Conservation (phyloP, 1,140 invertebrate species). For the Hylaeus anthracinus region DNA sequence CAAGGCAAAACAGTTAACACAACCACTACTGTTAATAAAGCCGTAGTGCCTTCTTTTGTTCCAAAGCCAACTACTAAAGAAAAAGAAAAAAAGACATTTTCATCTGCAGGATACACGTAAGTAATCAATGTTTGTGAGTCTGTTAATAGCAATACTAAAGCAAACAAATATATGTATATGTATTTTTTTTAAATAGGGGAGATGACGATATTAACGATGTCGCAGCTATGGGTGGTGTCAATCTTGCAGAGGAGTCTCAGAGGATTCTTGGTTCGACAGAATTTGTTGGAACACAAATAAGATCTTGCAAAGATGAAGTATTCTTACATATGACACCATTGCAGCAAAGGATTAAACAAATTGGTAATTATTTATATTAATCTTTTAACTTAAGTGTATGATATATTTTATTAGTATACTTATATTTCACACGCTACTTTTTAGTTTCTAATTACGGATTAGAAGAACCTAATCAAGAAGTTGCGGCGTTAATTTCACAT, state of each 20-base stretch:
- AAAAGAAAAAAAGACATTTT: constrained; percentile 85
- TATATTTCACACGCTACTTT: constrained; percentile 38
- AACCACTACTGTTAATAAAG: constrained; percentile 76
- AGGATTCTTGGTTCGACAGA: constrained; percentile 97
- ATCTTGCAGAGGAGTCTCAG: constrained; percentile 97
- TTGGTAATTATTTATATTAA: constrained; percentile 79
- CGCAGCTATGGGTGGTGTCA: constrained; percentile 99
- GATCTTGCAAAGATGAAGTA: constrained; percentile 97
- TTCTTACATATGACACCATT: constrained; percentile 91
- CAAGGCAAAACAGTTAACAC: constrained; percentile 76
- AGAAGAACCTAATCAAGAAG: constrained; percentile 93
- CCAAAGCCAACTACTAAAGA: constrained; percentile 82
- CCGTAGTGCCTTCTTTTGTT: constrained; percentile 79
- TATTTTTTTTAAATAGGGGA: constrained; percentile 80
- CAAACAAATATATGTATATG: neutral
- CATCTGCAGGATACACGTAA: constrained; percentile 81
- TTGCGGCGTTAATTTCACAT: constrained; percentile 95
- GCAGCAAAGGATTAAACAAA: constrained; percentile 89
- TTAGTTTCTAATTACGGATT: constrained; percentile 89
- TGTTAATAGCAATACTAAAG: neutral
- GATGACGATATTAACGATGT: constrained; percentile 99
- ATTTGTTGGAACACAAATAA: constrained; percentile 96
- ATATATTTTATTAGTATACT: neutral
- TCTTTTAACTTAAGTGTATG: neutral
- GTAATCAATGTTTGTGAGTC: constrained; percentile 39